Percentiles rank a stretch among this genome's conserved stretches.
These are phyloP conservation scores for Catharus fuscescens DNA, from an alignment of 2,113 vertebrate species.

Conservation along the genomic window DNA sequence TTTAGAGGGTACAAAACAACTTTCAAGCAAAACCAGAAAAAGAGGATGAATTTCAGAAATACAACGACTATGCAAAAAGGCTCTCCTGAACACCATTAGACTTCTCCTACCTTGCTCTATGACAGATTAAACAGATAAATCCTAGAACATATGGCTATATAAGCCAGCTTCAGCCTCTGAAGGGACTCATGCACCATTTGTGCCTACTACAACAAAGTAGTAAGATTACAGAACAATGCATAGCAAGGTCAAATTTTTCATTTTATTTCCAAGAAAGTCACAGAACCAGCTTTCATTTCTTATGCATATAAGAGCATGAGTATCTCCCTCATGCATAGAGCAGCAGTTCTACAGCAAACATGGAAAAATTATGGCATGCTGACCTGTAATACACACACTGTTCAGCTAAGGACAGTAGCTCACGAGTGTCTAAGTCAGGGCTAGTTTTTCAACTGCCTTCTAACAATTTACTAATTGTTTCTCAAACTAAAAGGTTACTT, in stretches of 20 bases:
- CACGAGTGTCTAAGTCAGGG: background rate
- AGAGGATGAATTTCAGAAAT: background rate
- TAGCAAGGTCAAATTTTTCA: background rate
- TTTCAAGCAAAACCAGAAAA: background rate
- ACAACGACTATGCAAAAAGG: background rate
- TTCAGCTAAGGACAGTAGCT: background rate
- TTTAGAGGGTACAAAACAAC: background rate
- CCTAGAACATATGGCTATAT: background rate
- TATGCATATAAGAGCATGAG: background rate
- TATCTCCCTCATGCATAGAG: background rate
- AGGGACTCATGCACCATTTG: accelerated
- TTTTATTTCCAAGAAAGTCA: background rate
- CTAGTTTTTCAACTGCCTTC: background rate
- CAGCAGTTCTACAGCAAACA: background rate
- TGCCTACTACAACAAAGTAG: background rate
- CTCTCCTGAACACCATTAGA: background rate
- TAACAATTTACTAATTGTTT: background rate
- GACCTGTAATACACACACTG: background rate
- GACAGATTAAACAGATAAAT: background rate
- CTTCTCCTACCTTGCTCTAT: background rate
- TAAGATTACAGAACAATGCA: background rate
- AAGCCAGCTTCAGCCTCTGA: background rate
- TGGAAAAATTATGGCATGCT: background rate
- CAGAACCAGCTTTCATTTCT: background rate
- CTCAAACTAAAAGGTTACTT: background rate